These are phyloP conservation scores for Rhagonycha lutea DNA, from an alignment of 2,888 invertebrate genomes.

Conservation along the genomic window DNA sequence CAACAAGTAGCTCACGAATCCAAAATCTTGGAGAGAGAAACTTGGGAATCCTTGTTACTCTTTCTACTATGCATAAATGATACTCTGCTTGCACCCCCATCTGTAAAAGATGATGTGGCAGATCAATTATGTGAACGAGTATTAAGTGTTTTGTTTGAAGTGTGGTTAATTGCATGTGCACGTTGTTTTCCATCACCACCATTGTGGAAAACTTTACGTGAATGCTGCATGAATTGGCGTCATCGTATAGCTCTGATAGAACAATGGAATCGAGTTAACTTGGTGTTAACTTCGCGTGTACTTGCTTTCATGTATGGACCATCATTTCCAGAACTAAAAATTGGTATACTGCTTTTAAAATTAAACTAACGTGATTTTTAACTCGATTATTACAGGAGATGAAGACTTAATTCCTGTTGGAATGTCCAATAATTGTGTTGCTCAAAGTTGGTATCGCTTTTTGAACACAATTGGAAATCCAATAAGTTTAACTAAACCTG, in stretches of 20 bases:
- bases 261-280: conserved; percentile 93
- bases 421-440: conserved; percentile 88
- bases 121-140: conserved; percentile 94
- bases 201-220: conserved; percentile 92
- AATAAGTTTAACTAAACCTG: conserved; percentile 86
- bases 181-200: conserved; percentile 93
- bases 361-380: not conserved
- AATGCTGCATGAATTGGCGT: conserved; percentile 91
- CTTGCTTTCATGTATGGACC: conserved; percentile 89
- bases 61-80: conserved; percentile 91
- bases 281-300: conserved; percentile 83
- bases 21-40: conserved; percentile 75
- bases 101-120: conserved; percentile 87
- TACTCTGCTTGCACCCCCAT: conserved; percentile 88
- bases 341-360: conserved; percentile 60
- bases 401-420: conserved; percentile 86
- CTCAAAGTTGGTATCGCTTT: conserved; percentile 95
- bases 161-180: conserved; percentile 74
- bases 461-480: conserved; percentile 94
- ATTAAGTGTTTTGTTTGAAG: conserved; percentile 89
- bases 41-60: conserved; percentile 88
- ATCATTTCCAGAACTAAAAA: conserved; percentile 77
- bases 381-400: conserved; percentile 67
- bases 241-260: conserved; percentile 91
- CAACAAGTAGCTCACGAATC: conserved; percentile 81